A percentile compares a stretch with the other conserved stretches of the same genome.
phyloP scores from a whole-genome alignment of 2,888 invertebrate genomes.

The Parascotia fuliginaria region DNA sequence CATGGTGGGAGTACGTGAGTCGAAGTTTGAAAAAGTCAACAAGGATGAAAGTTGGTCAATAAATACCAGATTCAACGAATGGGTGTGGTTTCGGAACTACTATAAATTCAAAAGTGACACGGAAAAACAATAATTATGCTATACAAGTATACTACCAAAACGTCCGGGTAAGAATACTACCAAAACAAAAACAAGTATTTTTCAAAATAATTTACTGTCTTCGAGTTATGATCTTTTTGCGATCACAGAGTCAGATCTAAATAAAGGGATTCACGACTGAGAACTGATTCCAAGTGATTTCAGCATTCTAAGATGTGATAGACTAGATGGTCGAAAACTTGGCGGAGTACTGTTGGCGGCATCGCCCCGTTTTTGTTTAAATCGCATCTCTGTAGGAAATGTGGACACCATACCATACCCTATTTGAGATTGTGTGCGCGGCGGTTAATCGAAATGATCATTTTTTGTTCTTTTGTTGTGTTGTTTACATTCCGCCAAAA shows the following conservation, averaged over 20 bases:
- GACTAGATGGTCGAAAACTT: neutral
- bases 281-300: neutral
- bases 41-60: neutral
- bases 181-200: neutral
- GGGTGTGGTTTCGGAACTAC: neutral
- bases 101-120: no score
- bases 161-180: neutral
- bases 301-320: neutral
- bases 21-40: neutral
- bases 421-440: neutral
- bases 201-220: neutral
- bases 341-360: neutral
- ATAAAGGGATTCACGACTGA: neutral
- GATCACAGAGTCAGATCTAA: neutral
- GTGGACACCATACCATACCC: no score
- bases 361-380: neutral
- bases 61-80: neutral
- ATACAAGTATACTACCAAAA: neutral
- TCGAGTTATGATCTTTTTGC: neutral
- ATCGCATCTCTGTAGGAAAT: no score
- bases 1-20: neutral
- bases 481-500: constrained; percentile 1
- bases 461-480: neutral
- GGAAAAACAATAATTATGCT: neutral
- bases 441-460: neutral